Evolutionary conservation across 2,888 invertebrate genomes (phyloP).

Genomic region (Euphydryas editha): DNA sequence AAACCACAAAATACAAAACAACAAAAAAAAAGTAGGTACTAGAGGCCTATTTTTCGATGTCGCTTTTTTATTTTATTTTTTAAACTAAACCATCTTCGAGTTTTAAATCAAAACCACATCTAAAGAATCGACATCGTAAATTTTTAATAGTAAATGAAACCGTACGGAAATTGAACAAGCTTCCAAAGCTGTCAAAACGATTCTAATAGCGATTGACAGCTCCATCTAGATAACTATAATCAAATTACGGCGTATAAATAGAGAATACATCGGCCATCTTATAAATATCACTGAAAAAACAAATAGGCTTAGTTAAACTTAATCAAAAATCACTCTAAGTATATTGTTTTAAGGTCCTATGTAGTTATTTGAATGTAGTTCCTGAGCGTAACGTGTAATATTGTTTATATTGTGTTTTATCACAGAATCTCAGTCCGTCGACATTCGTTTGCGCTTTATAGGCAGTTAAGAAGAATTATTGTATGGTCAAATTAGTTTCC

Average conservation of each 20-base stretch:
- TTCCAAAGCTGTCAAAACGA: constrained; percentile 60
- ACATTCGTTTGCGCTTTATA: constrained; percentile 63
- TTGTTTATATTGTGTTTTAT: constrained; percentile 46
- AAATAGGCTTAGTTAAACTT: not conserved
- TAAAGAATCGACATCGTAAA: not conserved
- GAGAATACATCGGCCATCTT: constrained; percentile 33
- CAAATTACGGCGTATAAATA: constrained; percentile 57
- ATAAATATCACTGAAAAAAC: not conserved
- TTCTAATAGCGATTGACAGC: constrained; percentile 73
- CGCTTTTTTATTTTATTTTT: too few species aligned
- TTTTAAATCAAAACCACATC: not conserved
- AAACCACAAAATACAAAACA: too few species aligned
- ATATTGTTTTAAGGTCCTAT: not conserved
- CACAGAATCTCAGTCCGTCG: constrained; percentile 56
- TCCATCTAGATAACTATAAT: constrained; percentile 79
- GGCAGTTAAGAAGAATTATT: constrained; percentile 47
- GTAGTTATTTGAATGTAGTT: constrained; percentile 21
- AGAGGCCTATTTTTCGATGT: too few species aligned
- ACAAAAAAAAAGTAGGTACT: too few species aligned
- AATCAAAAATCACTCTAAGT: constrained; percentile 24
- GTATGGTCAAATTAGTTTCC: constrained; percentile 60
- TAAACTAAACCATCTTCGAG: too few species aligned
- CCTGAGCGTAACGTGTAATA: constrained; percentile 3
- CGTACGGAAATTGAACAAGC: constrained; percentile 20
- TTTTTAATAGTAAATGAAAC: constrained; percentile 11